Base-by-base conservation (phyloP, 2,888 invertebrate genomes). In the Bombylius major region DNA sequence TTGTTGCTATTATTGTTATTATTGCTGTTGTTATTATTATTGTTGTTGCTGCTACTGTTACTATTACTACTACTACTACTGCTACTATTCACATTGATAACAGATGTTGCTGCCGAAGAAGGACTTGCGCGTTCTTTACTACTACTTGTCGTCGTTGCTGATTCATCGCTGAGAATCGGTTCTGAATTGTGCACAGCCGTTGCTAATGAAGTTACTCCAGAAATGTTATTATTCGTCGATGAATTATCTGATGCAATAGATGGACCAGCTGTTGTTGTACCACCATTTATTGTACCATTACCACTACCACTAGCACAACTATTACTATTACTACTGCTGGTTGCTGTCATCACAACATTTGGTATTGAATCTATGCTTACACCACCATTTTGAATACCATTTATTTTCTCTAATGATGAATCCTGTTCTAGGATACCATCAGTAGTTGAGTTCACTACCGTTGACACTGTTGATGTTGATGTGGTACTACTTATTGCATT, bases 61-160 rank as follows among this genome's bases (percentile, higher is more conserved):
- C 23, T 57, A 54, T 54, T 53, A 58, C 50, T 44, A 47, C 50
- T 47, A 60, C 61, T 36, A 52, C 57, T 44, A 59, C 56, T 63
- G 53, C 63, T 65, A 13, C 65, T 65, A 39, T 63, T 52, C 64
- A 60, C 47, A 59, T 56, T 34, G 61, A 58, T 56, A 61, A 60
- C 51, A 61, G 58, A 48, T 52, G 57, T 14, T 42, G 36, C 32
- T 36, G 48, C 39, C 13, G 48, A 31, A n/a, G 49, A 32, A 31
- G 50, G 47, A 32, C 51, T 55, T n/a, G 55, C 50, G n/a, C 47
- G 55, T n/a, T 55, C 55, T 31, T 55, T 55, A 31, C n/a, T 55
- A 23, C 34, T 55, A 33, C 34, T 14, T n/a, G 33, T 33, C n/a
- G 56, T 45, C 44, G 44, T 50, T 23, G 48, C 50, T 42, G 56